Base-by-base conservation (phyloP, 2,888 invertebrate genomes). In the Acleris laterana region DNA sequence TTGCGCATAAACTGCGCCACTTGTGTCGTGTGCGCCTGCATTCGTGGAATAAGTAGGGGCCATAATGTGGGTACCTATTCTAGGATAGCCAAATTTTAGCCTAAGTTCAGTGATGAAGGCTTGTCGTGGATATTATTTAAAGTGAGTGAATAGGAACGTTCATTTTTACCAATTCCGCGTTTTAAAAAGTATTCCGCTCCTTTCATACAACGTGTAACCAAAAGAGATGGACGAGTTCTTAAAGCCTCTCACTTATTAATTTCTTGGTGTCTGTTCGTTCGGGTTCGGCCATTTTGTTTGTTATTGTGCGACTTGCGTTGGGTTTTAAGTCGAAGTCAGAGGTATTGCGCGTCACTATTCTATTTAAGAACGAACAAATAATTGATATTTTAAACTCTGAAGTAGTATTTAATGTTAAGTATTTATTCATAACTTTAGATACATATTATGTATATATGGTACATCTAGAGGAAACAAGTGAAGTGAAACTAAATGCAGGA, bases 401-500 rank as follows among this genome's bases (percentile, higher is more conserved):
- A 55, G 28, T 32, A 38, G 28, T 63, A 20, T 32, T 52, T 44
- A 9, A 28, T 32, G 20, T 55, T 16, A 50, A 57, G 50, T 44
- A 13, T 44, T 28, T 46, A 25, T 46, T 38, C 17, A 44, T n/a
- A 32, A 51, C 46, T 46, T 51, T 51, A 51, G 46, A 32, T 55
- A 17, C 32, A 19, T 28, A 38, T 48, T 28, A 38, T 48, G 32
- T 19, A 46, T 66, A 48, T 65, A 65, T 65, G 65, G 5, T 62
- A 5, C n/a, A 44, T 57, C 51, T 46, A 51, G 46, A 57, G 25
- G 61, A 61, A 56, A 60, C 38, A 63, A 68, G 64, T 64, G 52
- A 63, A 68, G 61, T 59, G 50, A 64, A 55, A 56, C 56, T 75
- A 73, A 73, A 77, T 77, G 77, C 76, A 77, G 75, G 72, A 71